Base-by-base conservation (phyloP, 2,797 vertebrate genomes). In the Artibeus lituratus region DNA sequence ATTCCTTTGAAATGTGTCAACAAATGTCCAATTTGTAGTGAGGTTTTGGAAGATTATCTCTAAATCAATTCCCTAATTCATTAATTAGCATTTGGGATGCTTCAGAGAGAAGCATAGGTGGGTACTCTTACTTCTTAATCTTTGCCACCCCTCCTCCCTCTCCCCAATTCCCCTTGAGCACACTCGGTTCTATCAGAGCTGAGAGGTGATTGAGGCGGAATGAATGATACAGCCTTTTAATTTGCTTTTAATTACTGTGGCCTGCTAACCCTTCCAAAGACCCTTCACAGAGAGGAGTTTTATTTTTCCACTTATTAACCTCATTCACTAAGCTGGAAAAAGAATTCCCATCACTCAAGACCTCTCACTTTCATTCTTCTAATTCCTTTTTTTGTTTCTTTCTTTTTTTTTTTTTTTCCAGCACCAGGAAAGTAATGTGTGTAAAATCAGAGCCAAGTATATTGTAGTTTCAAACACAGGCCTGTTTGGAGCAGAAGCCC, bases 231-330 rank as follows among this genome's bases (percentile, higher is more conserved):
- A 90, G 90, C 21, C 95, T 67, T 97, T 94, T 95, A 94, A 96
- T 92, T 97, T 90, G 85, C 53, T 97, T 96, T 95, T 95, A 97
- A 97, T 96, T 93, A 95, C 78, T 55, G 16, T 78, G 90, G 94
- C 90, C 92, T 42, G 2, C 91, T 95, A 94, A 92, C 90, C 92
- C 81, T 96, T 96, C 84, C 92, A 96, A 94, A 95, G 95, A 90
- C 62, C 35, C 55, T 95, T 90, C 87, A 69, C 4, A 1, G 74
- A 96, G 55, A 88, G 69, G 55, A 49, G 84, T 96, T 96, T 81
- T 92, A n/a, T 84, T 97, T 97, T 97, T 92, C 96, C 91, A 97
- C 96, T 97, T 90, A 94, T 96, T 96, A 97, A 94, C 85, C 92
- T 96, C 95, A 96, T 96, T 98, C 97, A 97, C 84, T 73, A 88